Evolutionary conservation across 2,888 invertebrate species (phyloP), one percentile per base, ranked within the genome.

Genomic region (Masnerella sp.): DNA sequence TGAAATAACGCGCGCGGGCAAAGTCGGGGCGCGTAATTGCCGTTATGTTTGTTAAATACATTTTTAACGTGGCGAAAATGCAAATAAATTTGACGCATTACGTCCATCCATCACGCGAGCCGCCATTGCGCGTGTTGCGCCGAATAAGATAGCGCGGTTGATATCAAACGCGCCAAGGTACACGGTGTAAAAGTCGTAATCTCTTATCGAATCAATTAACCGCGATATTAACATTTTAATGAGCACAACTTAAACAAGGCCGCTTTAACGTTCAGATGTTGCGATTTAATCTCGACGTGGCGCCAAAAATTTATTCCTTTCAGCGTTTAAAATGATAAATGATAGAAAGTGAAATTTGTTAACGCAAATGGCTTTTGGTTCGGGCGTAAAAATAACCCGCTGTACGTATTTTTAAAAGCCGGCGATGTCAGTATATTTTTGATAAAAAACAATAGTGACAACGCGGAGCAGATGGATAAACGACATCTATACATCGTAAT

Each of bases 401-500:
- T 0, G 20, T 9, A 20, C 9, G 14, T 49, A 49, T 47, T 61
- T 38, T 34, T 14, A n/a, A 40, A 38, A 38, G 18, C 22, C 12
- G 3, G 49, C 15, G 32, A 51, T 25, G 62, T 51, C 51, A 9
- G 32, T 62, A 32, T 34, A 17, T 43, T 61, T 54, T 69, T 64
- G 52, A 42, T 52, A 22, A 51, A 38, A 47, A 47, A 56, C 34
- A 62, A 20, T 25, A 47, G 49, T 47, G 47, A 70, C 54, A 34
- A 38, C 12, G 32, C 34, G 17, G 42, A 38, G 64, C 56, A 36
- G 70, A 20, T 58, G 51, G 51, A 64, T 43, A 64, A 71, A 64
- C 58, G 64, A 64, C 49, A 56, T 71, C 54, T 52, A 58, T 62
- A 64, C 58, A 56, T 64, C 25, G 56, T 58, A 61, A 70, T 70